Base-by-base conservation (phyloP, 1,140 invertebrate genomes). In the Ips typographus region DNA sequence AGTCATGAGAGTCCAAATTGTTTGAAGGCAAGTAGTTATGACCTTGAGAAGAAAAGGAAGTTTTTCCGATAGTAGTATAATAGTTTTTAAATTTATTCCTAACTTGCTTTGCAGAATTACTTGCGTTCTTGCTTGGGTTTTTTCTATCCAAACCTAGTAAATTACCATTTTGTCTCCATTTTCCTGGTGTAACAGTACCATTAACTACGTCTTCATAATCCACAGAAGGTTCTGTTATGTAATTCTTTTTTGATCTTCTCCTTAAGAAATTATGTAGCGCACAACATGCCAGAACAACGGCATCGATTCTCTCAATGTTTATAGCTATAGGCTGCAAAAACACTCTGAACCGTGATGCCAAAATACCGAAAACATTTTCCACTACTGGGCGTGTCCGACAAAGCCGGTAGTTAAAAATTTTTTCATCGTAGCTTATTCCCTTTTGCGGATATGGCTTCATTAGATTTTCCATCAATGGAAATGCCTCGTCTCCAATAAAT, bases 401-500 rank as follows among this genome's bases (percentile, higher is more conserved):
- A n/a, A n/a, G n/a, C n/a, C n/a, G n/a, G n/a, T n/a, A n/a, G n/a
- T n/a, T n/a, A 70, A 38, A 79, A 77, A 22, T 22, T 22, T 22
- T 22, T 22, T 22, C 22, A 22, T 22, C 22, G 22, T 22, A 22
- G 22, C 22, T 22, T 22, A 22, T 22, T 22, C 0, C 22, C 22
- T 22, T 22, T 22, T 22, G 22, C 22, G 22, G 22, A 73, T 80
- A 85, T 51, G 83, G 82, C 58, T 78, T 75, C 80, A 85, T 82
- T 65, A 84, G 68, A 67, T 80, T 78, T 59, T 63, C 41, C 47
- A 71, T 74, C 44, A 83, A 73, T 56, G 79, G 73, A 75, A 84
- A 85, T 44, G 81, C 82, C 62, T 79, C 80, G 77, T 85, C 83
- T 52, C 76, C 82, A 44, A 83, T 73, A 74, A 85, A 78, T 51